Percentiles rank a stretch among this genome's conserved stretches.
Evolutionary conservation across 1,140 invertebrate genomes (phyloP).

Genomic region (Conus ventricosus): DNA sequence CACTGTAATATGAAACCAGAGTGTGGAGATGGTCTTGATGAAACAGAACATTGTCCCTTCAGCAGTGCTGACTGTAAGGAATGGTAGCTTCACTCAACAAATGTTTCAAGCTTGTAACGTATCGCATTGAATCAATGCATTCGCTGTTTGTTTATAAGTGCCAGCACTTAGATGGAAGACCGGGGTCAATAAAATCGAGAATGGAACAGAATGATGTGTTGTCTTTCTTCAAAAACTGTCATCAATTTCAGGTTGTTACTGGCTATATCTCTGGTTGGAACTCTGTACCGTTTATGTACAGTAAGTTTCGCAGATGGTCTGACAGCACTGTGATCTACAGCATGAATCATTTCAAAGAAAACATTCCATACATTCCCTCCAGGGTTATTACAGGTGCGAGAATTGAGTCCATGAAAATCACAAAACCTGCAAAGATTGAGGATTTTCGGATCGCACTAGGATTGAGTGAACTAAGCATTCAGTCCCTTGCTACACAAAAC

Average conservation of each 20-base stretch:
- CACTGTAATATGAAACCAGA: constrained; percentile 24
- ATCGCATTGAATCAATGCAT: too few relatives aligned
- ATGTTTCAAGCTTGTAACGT: neutral
- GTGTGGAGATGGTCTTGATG: neutral
- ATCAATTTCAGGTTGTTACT: neutral
- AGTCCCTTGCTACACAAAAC: neutral
- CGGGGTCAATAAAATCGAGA: neutral
- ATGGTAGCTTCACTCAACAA: neutral
- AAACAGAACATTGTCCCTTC: constrained; percentile 20
- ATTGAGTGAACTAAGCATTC: neutral
- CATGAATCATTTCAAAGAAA: neutral
- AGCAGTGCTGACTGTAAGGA: constrained; percentile 6
- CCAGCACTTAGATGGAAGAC: neutral
- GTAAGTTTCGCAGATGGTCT: neutral
- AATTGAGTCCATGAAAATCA: too few relatives aligned
- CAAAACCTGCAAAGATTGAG: neutral
- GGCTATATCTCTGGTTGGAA: neutral
- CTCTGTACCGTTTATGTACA: neutral
- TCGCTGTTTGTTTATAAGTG: neutral
- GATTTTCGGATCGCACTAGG: neutral
- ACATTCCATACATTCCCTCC: neutral
- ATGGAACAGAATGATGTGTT: neutral
- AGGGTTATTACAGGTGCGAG: neutral
- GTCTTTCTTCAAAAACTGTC: neutral
- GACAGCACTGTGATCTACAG: neutral